Conservation (phyloP, 2,797 vertebrate genomes). For the Spea hammondii region DNA sequence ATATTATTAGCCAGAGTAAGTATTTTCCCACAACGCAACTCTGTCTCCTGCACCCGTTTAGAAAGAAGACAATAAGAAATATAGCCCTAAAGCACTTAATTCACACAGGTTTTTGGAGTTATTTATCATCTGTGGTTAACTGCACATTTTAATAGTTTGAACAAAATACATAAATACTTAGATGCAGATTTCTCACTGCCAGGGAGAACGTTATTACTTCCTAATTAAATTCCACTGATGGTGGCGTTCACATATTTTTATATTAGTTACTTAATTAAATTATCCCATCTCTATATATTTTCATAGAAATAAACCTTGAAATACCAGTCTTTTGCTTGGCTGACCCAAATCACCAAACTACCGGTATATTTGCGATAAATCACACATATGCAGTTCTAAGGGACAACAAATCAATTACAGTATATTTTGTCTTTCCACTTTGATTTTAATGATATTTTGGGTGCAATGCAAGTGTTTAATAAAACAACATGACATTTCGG, state of each 20-base stretch:
- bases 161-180: conserved; percentile 26
- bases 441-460: conserved; percentile 52
- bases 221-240: conserved; percentile 47
- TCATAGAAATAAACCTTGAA: conserved; percentile 7
- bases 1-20: not conserved
- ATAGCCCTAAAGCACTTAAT: conserved; percentile 33
- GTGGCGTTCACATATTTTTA: conserved; percentile 46
- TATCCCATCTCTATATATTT: conserved; percentile 41
- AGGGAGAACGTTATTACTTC: conserved; percentile 47
- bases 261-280: conserved; percentile 46
- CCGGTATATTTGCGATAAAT: not conserved
- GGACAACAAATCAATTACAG: not conserved
- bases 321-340: not conserved
- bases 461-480: conserved; percentile 56
- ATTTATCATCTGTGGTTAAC: conserved; percentile 52
- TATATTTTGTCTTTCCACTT: conserved; percentile 9
- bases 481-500: conserved; percentile 59
- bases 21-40: not conserved
- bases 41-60: not conserved
- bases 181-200: conserved; percentile 32
- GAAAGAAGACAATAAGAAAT: conserved; percentile 35
- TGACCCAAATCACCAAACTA: not conserved
- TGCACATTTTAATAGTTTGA: conserved; percentile 18
- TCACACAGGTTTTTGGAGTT: conserved; percentile 28
- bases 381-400: not conserved